Evolutionary conservation across 1,140 invertebrate species (phyloP).

Genomic region (Macrotrachela quadricornifera): DNA sequence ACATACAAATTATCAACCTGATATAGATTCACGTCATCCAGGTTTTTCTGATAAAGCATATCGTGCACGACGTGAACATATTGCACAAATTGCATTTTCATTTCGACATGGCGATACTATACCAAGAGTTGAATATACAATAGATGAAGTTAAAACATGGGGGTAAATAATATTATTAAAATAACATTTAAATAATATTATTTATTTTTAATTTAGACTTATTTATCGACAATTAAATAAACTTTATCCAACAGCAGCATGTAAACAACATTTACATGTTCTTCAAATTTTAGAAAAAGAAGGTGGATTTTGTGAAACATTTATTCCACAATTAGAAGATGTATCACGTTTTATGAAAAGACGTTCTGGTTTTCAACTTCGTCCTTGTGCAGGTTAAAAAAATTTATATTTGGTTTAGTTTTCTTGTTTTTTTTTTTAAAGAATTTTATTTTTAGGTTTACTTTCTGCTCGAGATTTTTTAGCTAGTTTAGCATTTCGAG

Average conservation of each 20-base stretch:
- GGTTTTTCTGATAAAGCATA: constrained; percentile 94
- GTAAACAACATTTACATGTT: constrained; percentile 79
- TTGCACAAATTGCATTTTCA: constrained; percentile 73
- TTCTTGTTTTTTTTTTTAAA: too few relatives aligned
- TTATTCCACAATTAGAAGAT: constrained; percentile 76
- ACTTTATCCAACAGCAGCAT: constrained; percentile 72
- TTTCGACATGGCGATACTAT: constrained; percentile 83
- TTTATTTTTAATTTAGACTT: constrained; percentile 35
- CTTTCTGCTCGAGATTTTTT: constrained; percentile 82
- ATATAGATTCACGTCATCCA: constrained; percentile 69
- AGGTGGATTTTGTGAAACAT: constrained; percentile 71
- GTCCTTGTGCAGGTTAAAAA: constrained; percentile 68
- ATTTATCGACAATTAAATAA: constrained; percentile 73
- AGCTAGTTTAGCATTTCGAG: constrained; percentile 77
- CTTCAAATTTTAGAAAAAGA: constrained; percentile 81
- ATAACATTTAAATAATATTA: background rate
- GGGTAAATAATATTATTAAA: constrained; percentile 29
- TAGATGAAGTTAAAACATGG: constrained; percentile 80
- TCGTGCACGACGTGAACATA: constrained; percentile 66
- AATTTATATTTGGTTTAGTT: too few relatives aligned
- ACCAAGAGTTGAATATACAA: constrained; percentile 72
- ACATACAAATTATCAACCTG: constrained; percentile 94
- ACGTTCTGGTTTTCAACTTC: constrained; percentile 73
- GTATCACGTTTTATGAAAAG: constrained; percentile 74
- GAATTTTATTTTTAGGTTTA: background rate